phyloP scores from a whole-genome alignment of 2,797 vertebrate species.

The Nasua narica region DNA sequence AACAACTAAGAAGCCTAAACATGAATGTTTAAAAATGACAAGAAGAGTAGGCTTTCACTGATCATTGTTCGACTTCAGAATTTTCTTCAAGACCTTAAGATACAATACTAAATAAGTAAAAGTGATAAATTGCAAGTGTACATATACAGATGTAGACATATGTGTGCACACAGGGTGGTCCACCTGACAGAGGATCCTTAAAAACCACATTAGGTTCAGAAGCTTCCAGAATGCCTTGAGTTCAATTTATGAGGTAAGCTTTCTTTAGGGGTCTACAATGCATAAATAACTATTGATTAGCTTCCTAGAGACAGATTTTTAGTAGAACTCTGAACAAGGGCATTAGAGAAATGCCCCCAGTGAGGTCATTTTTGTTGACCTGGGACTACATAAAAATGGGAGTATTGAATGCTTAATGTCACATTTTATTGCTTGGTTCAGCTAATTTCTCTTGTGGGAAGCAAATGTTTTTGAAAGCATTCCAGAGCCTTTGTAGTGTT shows the following conservation, averaged over 20 bases:
- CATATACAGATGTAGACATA: neutral
- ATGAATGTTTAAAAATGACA: neutral
- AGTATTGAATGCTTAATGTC: constrained; percentile 79
- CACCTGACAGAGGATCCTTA: constrained; percentile 60
- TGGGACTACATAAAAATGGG: constrained; percentile 75
- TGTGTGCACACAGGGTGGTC: constrained; percentile 70
- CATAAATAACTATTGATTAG: constrained; percentile 77
- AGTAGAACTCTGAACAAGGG: constrained; percentile 68
- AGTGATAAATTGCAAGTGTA: constrained; percentile 50
- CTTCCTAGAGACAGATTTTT: constrained; percentile 76
- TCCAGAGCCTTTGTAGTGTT: constrained; percentile 75
- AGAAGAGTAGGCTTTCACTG: neutral
- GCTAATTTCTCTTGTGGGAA: constrained; percentile 79
- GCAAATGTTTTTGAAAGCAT: constrained; percentile 79
- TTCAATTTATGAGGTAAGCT: constrained; percentile 73
- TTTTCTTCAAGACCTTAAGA: neutral
- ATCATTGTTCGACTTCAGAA: constrained; percentile 19
- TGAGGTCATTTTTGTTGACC: constrained; percentile 78
- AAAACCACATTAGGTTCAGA: constrained; percentile 64
- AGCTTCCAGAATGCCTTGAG: constrained; percentile 65
- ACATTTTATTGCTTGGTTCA: constrained; percentile 82
- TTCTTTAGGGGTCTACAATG: constrained; percentile 59
- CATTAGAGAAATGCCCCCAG: constrained; percentile 67
- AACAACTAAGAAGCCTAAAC: neutral
- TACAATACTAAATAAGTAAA: constrained; percentile 39